These are phyloP conservation scores for Apamea sordens DNA, from an alignment of 2,888 invertebrate genomes.

Conservation along the genomic window DNA sequence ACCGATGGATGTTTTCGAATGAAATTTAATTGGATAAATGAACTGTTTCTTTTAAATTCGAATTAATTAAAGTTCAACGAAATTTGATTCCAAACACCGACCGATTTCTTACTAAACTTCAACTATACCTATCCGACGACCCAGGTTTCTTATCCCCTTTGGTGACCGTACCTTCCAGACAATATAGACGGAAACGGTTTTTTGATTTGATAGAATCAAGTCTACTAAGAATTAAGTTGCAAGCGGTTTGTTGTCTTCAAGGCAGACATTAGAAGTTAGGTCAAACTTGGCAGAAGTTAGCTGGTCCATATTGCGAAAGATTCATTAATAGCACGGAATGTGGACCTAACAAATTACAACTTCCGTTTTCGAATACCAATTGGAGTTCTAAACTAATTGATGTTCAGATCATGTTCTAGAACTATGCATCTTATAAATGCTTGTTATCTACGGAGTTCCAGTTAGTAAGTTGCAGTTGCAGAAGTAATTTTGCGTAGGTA, in stretches of 20 bases:
- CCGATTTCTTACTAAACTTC: no score
- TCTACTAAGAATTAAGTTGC: no score
- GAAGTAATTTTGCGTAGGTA: no score
- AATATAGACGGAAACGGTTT: background rate
- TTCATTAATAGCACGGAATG: background rate
- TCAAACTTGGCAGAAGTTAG: constrained; percentile 8
- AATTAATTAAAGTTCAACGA: no score
- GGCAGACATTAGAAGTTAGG: background rate
- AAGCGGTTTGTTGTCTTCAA: background rate
- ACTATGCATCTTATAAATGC: background rate
- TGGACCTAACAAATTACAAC: background rate
- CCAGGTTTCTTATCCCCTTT: no score
- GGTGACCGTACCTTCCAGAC: no score
- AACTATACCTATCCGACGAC: no score
- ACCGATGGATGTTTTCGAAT: no score
- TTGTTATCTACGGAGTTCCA: background rate
- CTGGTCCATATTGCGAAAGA: background rate
- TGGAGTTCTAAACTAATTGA: background rate
- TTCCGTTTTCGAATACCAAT: background rate
- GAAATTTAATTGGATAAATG: no score
- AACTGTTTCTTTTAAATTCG: no score
- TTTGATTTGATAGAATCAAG: background rate
- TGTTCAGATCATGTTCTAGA: background rate
- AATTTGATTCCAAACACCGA: no score
- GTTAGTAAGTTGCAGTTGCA: no score